Evolutionary conservation across 2,888 invertebrate genomes (phyloP).

Genomic region (Xestia xanthographa): DNA sequence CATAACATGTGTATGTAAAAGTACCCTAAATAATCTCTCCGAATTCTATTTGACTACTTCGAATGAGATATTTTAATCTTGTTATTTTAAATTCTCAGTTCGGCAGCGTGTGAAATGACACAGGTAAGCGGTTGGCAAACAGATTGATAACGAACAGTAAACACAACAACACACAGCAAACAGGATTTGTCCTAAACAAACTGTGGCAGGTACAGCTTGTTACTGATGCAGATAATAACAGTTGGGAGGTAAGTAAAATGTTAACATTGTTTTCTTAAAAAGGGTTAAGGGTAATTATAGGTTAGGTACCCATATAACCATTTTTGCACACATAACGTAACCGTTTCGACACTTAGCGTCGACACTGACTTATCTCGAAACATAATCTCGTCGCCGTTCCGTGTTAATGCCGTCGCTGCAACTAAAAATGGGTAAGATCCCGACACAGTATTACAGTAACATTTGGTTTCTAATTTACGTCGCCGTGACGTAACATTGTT

Average conservation of each 20-base stretch:
- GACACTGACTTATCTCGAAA: too few relatives aligned
- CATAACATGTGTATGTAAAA: not conserved
- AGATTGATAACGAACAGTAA: slow-evolving; percentile 53
- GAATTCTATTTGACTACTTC: slow-evolving; percentile 9
- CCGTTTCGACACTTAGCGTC: too few relatives aligned
- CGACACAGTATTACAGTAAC: too few relatives aligned
- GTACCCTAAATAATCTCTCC: not conserved
- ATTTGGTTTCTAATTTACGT: too few relatives aligned
- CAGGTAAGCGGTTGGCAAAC: slow-evolving; percentile 49
- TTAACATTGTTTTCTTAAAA: not conserved
- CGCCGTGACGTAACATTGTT: too few relatives aligned
- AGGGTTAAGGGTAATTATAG: not conserved
- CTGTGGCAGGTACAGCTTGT: not conserved
- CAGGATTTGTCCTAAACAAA: slow-evolving; percentile 51
- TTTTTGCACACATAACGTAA: too few relatives aligned
- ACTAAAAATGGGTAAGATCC: too few relatives aligned
- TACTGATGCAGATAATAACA: slow-evolving; percentile 6
- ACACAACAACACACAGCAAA: slow-evolving; percentile 38
- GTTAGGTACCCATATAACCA: too few relatives aligned
- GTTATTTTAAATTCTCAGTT: slow-evolving; percentile 42
- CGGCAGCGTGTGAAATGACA: slow-evolving; percentile 54
- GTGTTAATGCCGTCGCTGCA: too few relatives aligned
- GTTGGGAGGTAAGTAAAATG: slow-evolving; percentile 1
- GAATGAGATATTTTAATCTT: slow-evolving; percentile 43
- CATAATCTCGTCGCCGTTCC: too few relatives aligned